Base-by-base conservation (phyloP, 2,113 vertebrate genomes). In the Hemiprocne comata region DNA sequence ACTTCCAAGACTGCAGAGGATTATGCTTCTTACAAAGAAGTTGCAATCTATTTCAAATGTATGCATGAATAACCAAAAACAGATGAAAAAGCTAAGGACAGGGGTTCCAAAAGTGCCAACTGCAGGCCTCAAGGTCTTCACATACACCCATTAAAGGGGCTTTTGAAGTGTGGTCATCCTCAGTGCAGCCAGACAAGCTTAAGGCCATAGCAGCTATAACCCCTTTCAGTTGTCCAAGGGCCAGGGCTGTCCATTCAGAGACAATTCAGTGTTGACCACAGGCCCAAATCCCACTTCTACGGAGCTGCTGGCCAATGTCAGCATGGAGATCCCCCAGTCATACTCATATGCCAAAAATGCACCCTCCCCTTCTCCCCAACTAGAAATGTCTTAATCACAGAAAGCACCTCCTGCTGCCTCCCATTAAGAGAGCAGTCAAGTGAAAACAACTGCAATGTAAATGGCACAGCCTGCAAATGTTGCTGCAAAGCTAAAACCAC, bases 121-220 rank as follows among this genome's bases (percentile, higher is more conserved):
- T 21, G 28, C 28, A 78, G 28, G 13, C 5, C 34, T 89, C 36
- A 46, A 66, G 74, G 13, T 74, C 55, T 85, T 78, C 8, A 8
- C 10, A 28, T 2, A 1, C 1, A 1, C 3, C 20, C 21, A 4
- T 4, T 48, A 42, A 76, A 67, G 19, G 38, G 7, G 10, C 9
- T 34, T 81, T 77, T 54, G 51, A 67, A 36, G 51, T 9, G 10
- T 58, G 5, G 23, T 48, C 17, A n/a, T 75, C 26, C 46, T 60
- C 53, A 91, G 6, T 38, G 17, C 23, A 91, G 44, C 40, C 21
- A 77, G 51, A 8, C 86, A 66, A 87, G 50, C 54, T 53, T 14
- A 11, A 90, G 26, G 4, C 62, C 33, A 18, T 4, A 57, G 24
- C 26, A 24, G 31, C 24, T 70, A 38, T 19, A 55, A 11, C 4